These are phyloP conservation scores for Lichenostomus cassidix DNA, from an alignment of 2,113 vertebrate species.

Conservation along the genomic window DNA sequence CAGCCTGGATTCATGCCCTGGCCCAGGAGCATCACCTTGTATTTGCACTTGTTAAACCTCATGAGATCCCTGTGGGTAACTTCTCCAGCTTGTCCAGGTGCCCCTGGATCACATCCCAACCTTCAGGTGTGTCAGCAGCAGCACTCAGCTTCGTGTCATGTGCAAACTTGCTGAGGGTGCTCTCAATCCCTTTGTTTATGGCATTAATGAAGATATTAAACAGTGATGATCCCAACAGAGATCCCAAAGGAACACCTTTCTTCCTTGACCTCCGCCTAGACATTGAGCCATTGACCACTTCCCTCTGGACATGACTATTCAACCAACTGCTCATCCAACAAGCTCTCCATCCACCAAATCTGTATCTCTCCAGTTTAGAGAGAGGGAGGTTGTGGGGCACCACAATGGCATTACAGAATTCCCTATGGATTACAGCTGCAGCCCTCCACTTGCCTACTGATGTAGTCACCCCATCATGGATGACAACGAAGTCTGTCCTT, in stretches of 20 bases:
- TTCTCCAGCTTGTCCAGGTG: neutral
- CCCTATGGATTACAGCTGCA: fast-evolving
- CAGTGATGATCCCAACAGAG: fast-evolving
- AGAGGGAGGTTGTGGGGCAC: fast-evolving
- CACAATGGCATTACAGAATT: fast-evolving
- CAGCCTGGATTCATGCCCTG: neutral
- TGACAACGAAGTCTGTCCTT: too few species aligned
- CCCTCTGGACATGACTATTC: too few species aligned
- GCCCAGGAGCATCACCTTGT: fast-evolving
- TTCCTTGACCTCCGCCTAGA: too few species aligned
- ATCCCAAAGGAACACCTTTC: too few species aligned
- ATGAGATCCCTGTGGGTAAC: neutral
- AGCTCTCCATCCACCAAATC: too few species aligned
- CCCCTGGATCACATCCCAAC: fast-evolving
- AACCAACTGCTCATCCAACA: neutral
- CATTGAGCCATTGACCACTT: neutral
- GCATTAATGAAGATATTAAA: neutral
- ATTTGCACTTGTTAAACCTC: neutral
- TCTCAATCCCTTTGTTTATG: neutral
- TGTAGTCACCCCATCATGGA: fast-evolving
- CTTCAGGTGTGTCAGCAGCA: neutral
- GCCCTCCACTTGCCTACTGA: neutral
- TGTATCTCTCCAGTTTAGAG: too few species aligned
- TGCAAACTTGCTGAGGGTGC: fast-evolving
- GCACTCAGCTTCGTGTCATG: neutral